Percentiles rank a stretch among this genome's conserved stretches.
These are phyloP conservation scores for Chaetorhynchus papuensis DNA, from an alignment of 2,113 vertebrate species.

Conservation along the genomic window DNA sequence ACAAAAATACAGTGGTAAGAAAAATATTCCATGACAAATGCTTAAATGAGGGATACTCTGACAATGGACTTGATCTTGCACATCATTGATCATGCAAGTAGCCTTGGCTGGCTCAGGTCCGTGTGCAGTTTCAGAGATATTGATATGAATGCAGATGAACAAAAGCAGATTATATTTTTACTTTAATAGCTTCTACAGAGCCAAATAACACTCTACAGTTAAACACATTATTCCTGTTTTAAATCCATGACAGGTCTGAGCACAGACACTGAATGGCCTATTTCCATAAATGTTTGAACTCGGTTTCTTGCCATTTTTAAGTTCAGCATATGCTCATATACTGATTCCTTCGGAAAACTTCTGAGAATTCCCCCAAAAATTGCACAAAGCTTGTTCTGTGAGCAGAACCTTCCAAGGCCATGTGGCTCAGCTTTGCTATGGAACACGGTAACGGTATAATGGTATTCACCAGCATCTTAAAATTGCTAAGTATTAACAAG, in stretches of 20 bases:
- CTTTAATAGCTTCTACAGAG: neutral
- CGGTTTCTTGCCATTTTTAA: neutral
- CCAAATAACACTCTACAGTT: neutral
- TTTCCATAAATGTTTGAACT: neutral
- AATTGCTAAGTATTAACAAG: neutral
- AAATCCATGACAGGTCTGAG: neutral
- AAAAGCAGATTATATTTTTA: neutral
- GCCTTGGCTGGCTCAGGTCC: neutral
- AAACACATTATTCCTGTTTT: neutral
- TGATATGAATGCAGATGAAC: slow-evolving; percentile 1
- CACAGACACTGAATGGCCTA: neutral
- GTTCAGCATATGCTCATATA: neutral
- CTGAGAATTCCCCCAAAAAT: neutral
- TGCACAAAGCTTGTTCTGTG: neutral
- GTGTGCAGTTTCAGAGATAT: neutral
- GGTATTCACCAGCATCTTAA: neutral
- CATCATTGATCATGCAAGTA: neutral
- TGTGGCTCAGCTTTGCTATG: slow-evolving; percentile 6
- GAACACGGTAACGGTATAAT: neutral
- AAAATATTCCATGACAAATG: neutral
- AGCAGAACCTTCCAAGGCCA: neutral
- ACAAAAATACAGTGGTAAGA: neutral
- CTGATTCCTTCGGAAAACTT: neutral
- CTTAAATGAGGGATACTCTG: neutral
- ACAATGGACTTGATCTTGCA: neutral